A percentile compares a stretch with the other conserved stretches of the same genome.
Conservation (phyloP, 1,140 invertebrate species). For the Patella vulgata region DNA sequence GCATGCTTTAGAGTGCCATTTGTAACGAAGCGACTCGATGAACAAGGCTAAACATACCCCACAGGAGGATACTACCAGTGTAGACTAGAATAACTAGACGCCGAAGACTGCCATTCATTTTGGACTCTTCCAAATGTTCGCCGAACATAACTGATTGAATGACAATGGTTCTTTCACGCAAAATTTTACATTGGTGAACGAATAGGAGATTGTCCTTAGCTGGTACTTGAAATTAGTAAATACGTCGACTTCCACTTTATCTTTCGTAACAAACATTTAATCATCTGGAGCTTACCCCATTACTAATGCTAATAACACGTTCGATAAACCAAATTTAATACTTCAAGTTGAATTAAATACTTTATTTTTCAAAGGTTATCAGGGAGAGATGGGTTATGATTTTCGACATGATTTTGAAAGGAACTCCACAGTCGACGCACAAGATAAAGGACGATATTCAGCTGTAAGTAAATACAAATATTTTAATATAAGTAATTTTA, state of each 20-base stretch:
- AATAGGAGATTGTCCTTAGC: neutral
- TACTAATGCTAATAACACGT: neutral
- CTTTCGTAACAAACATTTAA: neutral
- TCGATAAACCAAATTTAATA: no score
- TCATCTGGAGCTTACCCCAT: neutral
- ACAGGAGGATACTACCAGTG: no score
- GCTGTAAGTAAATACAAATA: constrained; percentile 31
- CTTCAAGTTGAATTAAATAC: no score
- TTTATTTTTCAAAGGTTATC: constrained; percentile 4
- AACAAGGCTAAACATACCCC: no score
- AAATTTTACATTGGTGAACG: neutral
- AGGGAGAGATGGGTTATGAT: constrained; percentile 35
- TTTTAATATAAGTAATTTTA: neutral
- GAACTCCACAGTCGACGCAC: constrained; percentile 33
- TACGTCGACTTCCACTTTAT: constrained; percentile 4
- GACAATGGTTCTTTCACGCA: neutral
- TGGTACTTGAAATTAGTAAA: no score
- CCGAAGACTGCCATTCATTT: no score
- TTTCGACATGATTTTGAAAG: no score
- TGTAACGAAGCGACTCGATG: no score
- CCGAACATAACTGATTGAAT: neutral
- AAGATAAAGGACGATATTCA: constrained; percentile 37
- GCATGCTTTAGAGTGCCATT: no score
- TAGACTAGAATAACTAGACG: no score
- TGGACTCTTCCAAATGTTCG: neutral